These are phyloP conservation scores for Gnathonemus echidnorhynchus DNA, from an alignment of 2,113 vertebrate species.

Conservation along the genomic window DNA sequence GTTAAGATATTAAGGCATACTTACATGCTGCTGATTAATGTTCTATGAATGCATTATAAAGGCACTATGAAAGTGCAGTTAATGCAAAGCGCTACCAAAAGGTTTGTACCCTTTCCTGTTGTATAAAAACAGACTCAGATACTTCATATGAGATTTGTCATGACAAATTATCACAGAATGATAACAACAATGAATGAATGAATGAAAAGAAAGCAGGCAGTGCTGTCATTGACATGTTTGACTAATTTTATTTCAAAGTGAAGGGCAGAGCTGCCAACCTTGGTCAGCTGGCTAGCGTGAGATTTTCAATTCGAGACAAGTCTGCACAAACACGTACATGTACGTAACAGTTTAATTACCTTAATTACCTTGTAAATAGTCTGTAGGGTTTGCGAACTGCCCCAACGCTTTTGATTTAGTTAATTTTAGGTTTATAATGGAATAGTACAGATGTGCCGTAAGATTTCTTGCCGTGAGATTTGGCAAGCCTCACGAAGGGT, in stretches of 20 bases:
- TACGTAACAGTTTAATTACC: no score
- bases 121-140: not conserved
- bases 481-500: not conserved
- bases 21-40: not conserved
- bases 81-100: not conserved
- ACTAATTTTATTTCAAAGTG: not conserved
- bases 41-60: not conserved
- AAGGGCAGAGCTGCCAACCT: no score
- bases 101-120: not conserved
- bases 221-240: not conserved
- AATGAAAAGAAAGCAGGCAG: not conserved
- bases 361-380: no score
- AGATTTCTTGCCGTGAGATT: no score
- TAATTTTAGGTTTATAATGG: no score
- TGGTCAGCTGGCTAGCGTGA: not conserved
- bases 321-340: no score
- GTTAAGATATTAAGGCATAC: not conserved
- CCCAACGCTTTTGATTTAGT: no score
- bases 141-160: not conserved
- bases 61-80: not conserved
- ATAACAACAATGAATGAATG: not conserved
- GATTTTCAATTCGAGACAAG: no score
- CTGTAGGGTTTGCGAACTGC: no score
- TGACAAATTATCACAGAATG: not conserved
- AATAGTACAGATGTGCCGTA: no score